Base-by-base conservation (phyloP, 2,888 invertebrate genomes). In the Lycocerus yunnanus region DNA sequence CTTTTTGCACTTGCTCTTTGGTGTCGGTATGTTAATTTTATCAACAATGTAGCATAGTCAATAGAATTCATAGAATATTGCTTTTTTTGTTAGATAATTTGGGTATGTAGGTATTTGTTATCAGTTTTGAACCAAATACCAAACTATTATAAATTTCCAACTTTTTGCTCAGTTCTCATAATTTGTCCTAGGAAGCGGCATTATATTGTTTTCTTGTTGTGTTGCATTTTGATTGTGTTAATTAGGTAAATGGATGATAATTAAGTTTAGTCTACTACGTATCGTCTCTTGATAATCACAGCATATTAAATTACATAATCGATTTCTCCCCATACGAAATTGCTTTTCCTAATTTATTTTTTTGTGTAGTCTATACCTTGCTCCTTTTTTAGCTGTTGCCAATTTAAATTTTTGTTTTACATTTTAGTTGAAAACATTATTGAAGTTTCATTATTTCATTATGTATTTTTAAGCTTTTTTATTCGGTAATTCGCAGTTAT, bases 251-350 rank as follows among this genome's bases (percentile, higher is more conserved):
- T 72, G 69, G 69, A 66, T 66, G 24, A 60, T 72, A 75, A 75
- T 72, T 67, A 65, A 15, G 58, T 75, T 75, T 68, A 15, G 70
- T 59, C 65, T 71, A 68, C 69, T 69, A n/a, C n/a, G 76, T 71
- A 76, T 73, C 76, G 73, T 73, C 66, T 70, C 75, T 69, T 24
- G 69, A 75, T 75, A 75, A 72, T 75, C 75, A 69, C 69, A 21
- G 67, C 66, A 73, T 68, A 76, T 76, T 73, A 68, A 76, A 76
- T 76, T 75, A 73, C 68, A 61, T 65, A 65, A 66, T 69, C 73
- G 72, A 75, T 75, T 75, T 75, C 75, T 43, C 75, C 63, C 59
- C 15, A 68, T 61, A 68, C 69, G 58, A 70, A 71, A 76, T 73
- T 73, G 71, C 68, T 63, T 76, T 69, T 68, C 63, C 68, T 13